Base-by-base conservation (phyloP, 1,140 invertebrate species). In the Cotesia vestalis region DNA sequence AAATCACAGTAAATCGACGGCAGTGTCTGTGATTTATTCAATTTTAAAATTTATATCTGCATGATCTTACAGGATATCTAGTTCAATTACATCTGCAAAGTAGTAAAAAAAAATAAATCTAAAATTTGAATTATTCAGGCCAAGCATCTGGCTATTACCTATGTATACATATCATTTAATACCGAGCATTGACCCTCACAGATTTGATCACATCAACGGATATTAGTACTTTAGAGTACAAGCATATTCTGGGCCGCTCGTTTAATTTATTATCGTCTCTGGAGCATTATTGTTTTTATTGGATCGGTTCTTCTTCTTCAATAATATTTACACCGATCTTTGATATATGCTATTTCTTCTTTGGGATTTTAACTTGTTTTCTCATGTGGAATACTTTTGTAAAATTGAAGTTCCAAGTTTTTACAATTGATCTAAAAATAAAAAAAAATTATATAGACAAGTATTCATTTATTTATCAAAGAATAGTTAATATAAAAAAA, bases 141-240 rank as follows among this genome's bases (percentile, higher is more conserved):
- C 62, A 34, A 17, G 11, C 53, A 57, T 57, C 5, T 8, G n/a
- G 14, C n/a, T 61, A 34, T 61, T 34, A 12, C 4, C 34, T 14
- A 61, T 9, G n/a, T n/a, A 20, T 20, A n/a, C 34, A 36, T n/a
- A 36, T n/a, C 17, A 4, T 67, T 67, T 20, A 55, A 14, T 66
- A 20, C n/a, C 66, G 66, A 57, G 53, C 51, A 57, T 57, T 73
- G 60, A 73, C 66, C 57, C 20, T 71, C 75, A 71, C 64, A 73
- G 66, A 75, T 79, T 81, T 80, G 75, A 80, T 79, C 27, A 46
- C 11, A 60, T 20, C 73, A 72, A 69, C 80, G 80, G 80, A 81
- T 81, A 76, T 75, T 79, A 78, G 78, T 75, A 77, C 72, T 80
- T 80, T 78, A 78, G 68, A 71, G 5, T 46, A 46, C 40, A 46